phyloP scores from a whole-genome alignment of 2,113 vertebrate species.

The Formicarius rufipectus region DNA sequence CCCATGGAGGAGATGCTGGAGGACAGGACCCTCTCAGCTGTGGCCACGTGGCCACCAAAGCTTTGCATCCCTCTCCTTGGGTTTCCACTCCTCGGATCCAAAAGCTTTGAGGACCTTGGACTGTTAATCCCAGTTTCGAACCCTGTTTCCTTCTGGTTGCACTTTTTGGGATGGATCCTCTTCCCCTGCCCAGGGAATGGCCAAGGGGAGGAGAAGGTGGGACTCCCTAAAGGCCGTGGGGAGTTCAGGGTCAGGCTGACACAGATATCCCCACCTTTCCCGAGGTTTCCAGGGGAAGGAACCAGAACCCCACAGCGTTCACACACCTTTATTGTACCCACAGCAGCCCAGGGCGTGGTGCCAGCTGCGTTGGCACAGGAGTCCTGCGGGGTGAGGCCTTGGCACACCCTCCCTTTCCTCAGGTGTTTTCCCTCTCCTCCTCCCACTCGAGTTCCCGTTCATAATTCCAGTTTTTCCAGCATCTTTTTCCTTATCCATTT shows the following conservation, averaged over 20 bases:
- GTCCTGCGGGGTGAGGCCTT: neutral
- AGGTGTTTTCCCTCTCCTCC: neutral
- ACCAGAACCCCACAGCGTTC: neutral
- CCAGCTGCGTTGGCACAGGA: no score
- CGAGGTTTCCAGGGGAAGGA: neutral
- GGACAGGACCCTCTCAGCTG: neutral
- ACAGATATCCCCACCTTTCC: neutral
- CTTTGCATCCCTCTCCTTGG: neutral
- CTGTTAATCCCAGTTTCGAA: neutral
- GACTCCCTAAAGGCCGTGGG: neutral
- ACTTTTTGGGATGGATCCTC: neutral
- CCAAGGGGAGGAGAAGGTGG: neutral
- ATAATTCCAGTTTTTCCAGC: neutral
- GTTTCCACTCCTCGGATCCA: neutral
- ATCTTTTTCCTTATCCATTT: neutral
- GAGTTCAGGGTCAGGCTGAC: neutral
- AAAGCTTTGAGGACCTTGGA: accelerated
- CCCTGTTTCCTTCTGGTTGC: neutral
- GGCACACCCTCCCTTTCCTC: neutral
- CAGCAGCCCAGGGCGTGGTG: no score
- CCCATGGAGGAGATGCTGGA: neutral
- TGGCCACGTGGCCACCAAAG: neutral
- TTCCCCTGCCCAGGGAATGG: neutral
- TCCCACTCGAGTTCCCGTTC: neutral
- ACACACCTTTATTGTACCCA: constrained; percentile 30